A percentile compares a stretch with the other conserved stretches of the same genome.
Evolutionary conservation across 2,888 invertebrate species (phyloP).

Genomic region (Meliscaeva auricollis): DNA sequence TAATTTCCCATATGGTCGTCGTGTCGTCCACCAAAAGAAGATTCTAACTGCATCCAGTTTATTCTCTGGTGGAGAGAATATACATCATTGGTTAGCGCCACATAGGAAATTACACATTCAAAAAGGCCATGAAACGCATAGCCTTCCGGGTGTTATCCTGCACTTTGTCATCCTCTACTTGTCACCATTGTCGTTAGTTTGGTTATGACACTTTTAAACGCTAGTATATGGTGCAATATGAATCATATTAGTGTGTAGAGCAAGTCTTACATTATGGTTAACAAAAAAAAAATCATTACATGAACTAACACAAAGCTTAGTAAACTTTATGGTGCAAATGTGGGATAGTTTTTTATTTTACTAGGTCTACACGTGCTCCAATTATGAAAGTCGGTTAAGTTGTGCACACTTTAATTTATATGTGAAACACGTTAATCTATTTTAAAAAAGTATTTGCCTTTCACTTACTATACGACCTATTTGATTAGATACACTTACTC

Average conservation of each 20-base stretch:
- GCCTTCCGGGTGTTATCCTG: constrained; percentile 48
- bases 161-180: constrained; percentile 59
- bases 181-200: constrained; percentile 47
- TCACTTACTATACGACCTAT: constrained; percentile 1
- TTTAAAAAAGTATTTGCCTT: constrained; percentile 55
- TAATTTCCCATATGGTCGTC: constrained; percentile 9
- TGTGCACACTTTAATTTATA: constrained; percentile 42
- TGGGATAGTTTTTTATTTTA: neutral
- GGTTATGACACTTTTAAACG: constrained; percentile 48
- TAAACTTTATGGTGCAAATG: constrained; percentile 22
- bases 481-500: constrained; percentile 7
- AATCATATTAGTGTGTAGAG: constrained; percentile 54
- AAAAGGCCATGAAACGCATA: constrained; percentile 35
- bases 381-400: constrained; percentile 44
- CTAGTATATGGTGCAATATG: constrained; percentile 64
- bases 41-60: constrained; percentile 18
- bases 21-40: constrained; percentile 5
- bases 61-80: neutral
- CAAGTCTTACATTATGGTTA: constrained; percentile 49
- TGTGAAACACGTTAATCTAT: constrained; percentile 51
- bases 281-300: constrained; percentile 32
- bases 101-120: constrained; percentile 27
- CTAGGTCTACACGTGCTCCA: constrained; percentile 49
- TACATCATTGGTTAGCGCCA: constrained; percentile 32
- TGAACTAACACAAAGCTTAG: constrained; percentile 38